Conservation (phyloP, 2,888 invertebrate genomes). For the Drosophila pegasa region DNA sequence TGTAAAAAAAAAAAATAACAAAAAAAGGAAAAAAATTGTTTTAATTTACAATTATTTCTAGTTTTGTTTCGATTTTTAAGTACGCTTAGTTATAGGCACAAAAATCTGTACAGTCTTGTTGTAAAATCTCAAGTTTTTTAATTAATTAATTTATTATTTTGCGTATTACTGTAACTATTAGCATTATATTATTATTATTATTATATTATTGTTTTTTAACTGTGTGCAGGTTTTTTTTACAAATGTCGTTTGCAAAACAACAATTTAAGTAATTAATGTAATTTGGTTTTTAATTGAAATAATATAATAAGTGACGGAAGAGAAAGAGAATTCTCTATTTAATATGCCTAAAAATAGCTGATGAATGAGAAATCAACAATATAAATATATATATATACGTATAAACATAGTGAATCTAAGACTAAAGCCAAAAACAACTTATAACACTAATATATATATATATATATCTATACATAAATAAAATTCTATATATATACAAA, state of each 20-base stretch:
- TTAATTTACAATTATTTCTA: conserved; percentile 33
- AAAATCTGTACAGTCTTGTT: conserved; percentile 69
- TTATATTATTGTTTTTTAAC: conserved; percentile 59
- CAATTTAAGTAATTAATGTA: conserved; percentile 51
- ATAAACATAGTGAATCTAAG: conserved; percentile 69
- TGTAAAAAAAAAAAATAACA: conserved; percentile 33
- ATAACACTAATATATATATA: too few relatives aligned
- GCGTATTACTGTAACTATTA: conserved; percentile 40
- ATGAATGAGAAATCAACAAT: conserved; percentile 23
- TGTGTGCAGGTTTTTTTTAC: conserved; percentile 63
- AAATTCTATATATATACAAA: conserved; percentile 43
- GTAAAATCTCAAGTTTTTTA: conserved; percentile 63
- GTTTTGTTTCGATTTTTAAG: conserved; percentile 18
- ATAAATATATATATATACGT: conserved; percentile 47
- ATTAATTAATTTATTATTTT: conserved; percentile 61
- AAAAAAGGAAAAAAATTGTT: conserved; percentile 40
- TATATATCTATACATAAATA: conserved; percentile 48
- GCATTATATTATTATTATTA: conserved; percentile 19
- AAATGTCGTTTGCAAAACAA: conserved; percentile 73
- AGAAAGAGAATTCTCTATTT: conserved; percentile 16
- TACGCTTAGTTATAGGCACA: conserved; percentile 52
- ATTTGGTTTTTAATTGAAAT: conserved; percentile 26
- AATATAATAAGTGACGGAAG: conserved; percentile 10
- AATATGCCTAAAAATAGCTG: conserved; percentile 42
- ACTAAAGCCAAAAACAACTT: conserved; percentile 74